A percentile compares a stretch with the other conserved stretches of the same genome.
Evolutionary conservation across 2,797 vertebrate genomes (phyloP).

Genomic region (Paramormyrops hopkinsi): DNA sequence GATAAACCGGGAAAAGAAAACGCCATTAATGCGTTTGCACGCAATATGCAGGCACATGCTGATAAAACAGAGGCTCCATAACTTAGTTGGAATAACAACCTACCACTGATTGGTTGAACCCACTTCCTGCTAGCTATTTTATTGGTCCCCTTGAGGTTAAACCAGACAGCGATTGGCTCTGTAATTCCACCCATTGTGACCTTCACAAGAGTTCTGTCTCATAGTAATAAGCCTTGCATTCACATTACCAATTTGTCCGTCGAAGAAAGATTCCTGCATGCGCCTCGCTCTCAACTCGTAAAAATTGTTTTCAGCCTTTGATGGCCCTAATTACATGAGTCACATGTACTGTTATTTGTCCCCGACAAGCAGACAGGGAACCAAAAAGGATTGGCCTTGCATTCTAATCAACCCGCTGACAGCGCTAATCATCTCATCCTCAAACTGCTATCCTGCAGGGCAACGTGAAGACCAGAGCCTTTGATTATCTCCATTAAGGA

Average conservation of each 20-base stretch:
- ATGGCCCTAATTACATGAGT: conserved; percentile 2
- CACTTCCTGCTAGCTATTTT: not conserved
- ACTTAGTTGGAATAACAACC: not conserved
- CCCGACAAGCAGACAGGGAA: not conserved
- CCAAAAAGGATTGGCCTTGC: not conserved
- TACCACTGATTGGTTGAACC: not conserved
- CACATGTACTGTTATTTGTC: conserved; percentile 2
- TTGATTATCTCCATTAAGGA: conserved; percentile 5
- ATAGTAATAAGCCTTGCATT: not conserved
- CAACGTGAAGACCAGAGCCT: not conserved
- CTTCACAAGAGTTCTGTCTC: not conserved
- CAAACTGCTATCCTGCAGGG: not conserved
- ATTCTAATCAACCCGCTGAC: conserved; percentile 10
- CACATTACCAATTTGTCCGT: not conserved
- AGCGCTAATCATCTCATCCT: conserved; percentile 8
- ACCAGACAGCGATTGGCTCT: not conserved
- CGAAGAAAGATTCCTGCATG: not conserved
- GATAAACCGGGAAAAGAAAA: not conserved
- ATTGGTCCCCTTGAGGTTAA: not conserved
- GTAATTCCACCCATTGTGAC: not conserved
- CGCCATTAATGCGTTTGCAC: not conserved
- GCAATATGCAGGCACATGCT: not conserved
- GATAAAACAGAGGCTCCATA: not conserved
- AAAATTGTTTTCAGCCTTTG: conserved; percentile 12
- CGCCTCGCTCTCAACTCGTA: not conserved